These are phyloP conservation scores for Parotocinclus haroldoi DNA, from an alignment of 2,797 vertebrate species.

Conservation along the genomic window DNA sequence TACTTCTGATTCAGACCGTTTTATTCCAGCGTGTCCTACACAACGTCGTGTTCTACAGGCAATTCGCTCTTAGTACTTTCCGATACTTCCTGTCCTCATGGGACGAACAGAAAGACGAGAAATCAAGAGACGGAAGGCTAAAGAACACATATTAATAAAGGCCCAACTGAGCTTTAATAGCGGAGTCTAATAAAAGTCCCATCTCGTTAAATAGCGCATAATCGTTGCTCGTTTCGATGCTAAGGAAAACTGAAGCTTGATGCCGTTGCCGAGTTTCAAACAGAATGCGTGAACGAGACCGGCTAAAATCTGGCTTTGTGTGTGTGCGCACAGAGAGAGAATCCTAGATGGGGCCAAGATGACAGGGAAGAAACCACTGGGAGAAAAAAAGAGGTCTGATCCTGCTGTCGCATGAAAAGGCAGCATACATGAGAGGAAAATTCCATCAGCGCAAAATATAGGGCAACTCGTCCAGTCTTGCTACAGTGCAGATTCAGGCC, in stretches of 20 bases:
- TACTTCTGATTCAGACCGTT: background rate
- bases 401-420: constrained; percentile 50
- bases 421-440: constrained; percentile 45
- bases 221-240: constrained; percentile 3
- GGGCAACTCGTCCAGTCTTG: constrained; percentile 30
- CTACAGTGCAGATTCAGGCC: constrained; percentile 26
- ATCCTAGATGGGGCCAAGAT: constrained; percentile 13
- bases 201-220: background rate
- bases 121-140: background rate
- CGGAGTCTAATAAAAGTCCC: constrained; percentile 5
- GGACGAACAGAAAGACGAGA: constrained; percentile 1
- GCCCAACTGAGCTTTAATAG: background rate
- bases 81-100: background rate
- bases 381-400: constrained; percentile 38
- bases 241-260: constrained; percentile 3
- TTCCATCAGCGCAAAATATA: constrained; percentile 43
- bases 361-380: constrained; percentile 33
- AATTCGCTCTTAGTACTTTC: background rate
- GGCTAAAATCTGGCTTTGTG: constrained; percentile 2
- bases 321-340: constrained; percentile 16
- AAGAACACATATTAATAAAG: constrained; percentile 14
- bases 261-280: constrained; percentile 24
- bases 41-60: background rate
- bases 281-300: constrained; percentile 34
- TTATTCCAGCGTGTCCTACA: background rate